Evolutionary conservation across 2,113 vertebrate species (phyloP).

Genomic region (Catharus fuscescens): DNA sequence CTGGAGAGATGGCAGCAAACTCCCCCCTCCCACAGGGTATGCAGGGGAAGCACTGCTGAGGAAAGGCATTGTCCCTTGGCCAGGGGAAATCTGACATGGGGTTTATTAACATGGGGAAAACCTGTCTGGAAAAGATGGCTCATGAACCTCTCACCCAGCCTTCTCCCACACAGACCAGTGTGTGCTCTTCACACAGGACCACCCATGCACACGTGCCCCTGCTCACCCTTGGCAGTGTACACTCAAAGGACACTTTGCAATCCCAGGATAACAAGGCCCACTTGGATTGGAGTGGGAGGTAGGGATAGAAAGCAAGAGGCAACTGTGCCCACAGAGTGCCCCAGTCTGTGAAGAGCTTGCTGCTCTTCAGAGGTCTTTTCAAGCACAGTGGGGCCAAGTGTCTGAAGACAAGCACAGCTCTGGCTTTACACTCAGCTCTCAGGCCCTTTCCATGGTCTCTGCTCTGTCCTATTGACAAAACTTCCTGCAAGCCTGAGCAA

Average conservation of each 20-base stretch:
- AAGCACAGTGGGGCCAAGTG: rapidly evolving
- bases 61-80: background rate
- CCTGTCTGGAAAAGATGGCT: background rate
- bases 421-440: background rate
- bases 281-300: background rate
- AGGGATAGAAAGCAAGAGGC: background rate
- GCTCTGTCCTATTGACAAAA: background rate
- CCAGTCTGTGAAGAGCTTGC: background rate
- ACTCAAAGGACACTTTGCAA: background rate
- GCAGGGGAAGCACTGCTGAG: background rate
- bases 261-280: background rate
- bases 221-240: background rate
- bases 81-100: background rate
- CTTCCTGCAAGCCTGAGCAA: rapidly evolving
- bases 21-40: rapidly evolving
- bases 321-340: background rate
- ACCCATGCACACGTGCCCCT: rapidly evolving
- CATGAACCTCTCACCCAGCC: background rate
- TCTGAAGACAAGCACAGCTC: background rate
- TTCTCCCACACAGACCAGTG: background rate
- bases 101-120: background rate
- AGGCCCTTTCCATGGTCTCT: rapidly evolving
- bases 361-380: background rate
- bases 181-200: rapidly evolving
- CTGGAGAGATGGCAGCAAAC: background rate